Conservation (phyloP, 2,113 vertebrate species). For the Tylochromis polylepis region DNA sequence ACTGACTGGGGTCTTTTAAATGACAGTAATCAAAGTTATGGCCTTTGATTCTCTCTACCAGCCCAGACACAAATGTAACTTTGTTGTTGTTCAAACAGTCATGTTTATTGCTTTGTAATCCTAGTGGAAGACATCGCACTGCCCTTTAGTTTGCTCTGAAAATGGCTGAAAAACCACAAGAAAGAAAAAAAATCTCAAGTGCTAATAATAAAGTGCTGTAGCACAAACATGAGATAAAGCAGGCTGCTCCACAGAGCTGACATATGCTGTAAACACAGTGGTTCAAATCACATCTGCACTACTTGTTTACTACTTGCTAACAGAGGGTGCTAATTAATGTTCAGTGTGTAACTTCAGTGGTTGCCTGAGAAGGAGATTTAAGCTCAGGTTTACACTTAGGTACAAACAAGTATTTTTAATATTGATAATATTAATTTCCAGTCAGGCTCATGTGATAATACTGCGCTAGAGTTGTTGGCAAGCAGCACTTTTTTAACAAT, state of each 20-base stretch:
- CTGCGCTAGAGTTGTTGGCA: not conserved
- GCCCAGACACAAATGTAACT: not conserved
- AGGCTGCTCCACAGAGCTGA: not conserved
- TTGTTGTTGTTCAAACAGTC: not conserved
- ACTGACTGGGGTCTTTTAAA: not conserved
- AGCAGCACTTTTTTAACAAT: constrained; percentile 17
- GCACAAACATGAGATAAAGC: not conserved
- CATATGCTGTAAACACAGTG: constrained; percentile 4
- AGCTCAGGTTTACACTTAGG: not conserved
- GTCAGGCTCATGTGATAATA: not conserved
- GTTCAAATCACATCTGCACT: constrained; percentile 28
- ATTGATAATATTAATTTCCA: not conserved
- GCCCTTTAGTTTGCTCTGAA: not conserved
- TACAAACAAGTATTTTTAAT: not conserved
- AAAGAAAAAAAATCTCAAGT: not conserved
- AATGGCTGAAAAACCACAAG: not conserved
- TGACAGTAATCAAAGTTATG: not conserved
- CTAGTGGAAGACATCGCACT: not conserved
- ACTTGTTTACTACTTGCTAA: constrained; percentile 38
- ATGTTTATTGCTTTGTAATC: not conserved
- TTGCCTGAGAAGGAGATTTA: not conserved
- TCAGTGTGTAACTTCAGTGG: not conserved
- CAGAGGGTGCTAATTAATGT: constrained; percentile 35
- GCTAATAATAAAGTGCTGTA: not conserved
- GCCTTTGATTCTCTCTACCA: not conserved